These are phyloP conservation scores for Pherbina coryleti DNA, from an alignment of 2,888 invertebrate species.

Conservation along the genomic window DNA sequence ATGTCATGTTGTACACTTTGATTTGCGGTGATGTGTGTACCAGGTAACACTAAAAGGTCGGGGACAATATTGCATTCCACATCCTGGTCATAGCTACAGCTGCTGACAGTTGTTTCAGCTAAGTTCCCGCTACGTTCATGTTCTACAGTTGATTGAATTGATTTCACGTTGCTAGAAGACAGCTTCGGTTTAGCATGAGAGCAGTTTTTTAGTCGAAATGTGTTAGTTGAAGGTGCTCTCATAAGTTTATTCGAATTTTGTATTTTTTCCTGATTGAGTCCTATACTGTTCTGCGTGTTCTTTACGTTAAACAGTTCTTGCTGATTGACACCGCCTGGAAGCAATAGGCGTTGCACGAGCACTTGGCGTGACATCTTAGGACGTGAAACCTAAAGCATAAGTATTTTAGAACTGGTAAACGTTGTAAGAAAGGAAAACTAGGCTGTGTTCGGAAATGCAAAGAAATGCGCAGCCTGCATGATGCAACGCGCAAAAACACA, in stretches of 20 bases:
- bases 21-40: neutral
- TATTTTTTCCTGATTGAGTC: constrained; percentile 31
- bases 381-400: constrained; percentile 57
- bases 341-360: constrained; percentile 81
- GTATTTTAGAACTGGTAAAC: neutral
- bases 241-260: constrained; percentile 20
- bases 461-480: no score
- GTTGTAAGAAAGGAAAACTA: no score
- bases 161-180: neutral
- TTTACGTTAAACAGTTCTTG: constrained; percentile 59
- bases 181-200: neutral
- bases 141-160: constrained; percentile 6
- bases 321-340: constrained; percentile 72
- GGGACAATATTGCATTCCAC: neutral
- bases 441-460: no score
- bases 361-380: constrained; percentile 71
- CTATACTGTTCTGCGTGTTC: constrained; percentile 56
- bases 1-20: no score
- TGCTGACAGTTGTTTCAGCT: neutral
- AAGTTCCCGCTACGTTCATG: neutral
- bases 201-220: neutral
- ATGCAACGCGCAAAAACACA: no score
- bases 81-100: neutral
- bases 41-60: neutral
- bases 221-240: neutral